These are phyloP conservation scores for Rhinichthys osculus DNA, from an alignment of 2,797 vertebrate genomes.

Conservation along the genomic window DNA sequence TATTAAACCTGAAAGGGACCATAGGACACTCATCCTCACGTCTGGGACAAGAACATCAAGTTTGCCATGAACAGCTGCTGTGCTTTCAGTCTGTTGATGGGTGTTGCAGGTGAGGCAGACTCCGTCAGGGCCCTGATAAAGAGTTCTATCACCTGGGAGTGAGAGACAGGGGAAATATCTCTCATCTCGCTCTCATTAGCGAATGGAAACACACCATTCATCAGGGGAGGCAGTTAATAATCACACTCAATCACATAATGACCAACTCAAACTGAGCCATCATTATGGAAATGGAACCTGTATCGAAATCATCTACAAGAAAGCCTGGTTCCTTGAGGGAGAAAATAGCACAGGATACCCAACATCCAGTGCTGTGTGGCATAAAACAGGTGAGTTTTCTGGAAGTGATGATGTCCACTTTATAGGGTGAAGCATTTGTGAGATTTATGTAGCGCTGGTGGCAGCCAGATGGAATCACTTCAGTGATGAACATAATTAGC, in stretches of 20 bases:
- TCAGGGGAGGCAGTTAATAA: slow-evolving; percentile 75
- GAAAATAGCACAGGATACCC: slow-evolving; percentile 30
- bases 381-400: slow-evolving; percentile 51
- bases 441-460: slow-evolving; percentile 52
- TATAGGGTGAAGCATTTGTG: slow-evolving; percentile 33
- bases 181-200: slow-evolving; percentile 76
- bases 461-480: slow-evolving; percentile 44
- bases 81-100: slow-evolving; percentile 38
- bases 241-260: slow-evolving; percentile 75
- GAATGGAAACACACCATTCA: slow-evolving; percentile 77
- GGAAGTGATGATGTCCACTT: slow-evolving; percentile 52
- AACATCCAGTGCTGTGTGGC: slow-evolving; percentile 3
- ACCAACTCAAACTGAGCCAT: slow-evolving; percentile 62
- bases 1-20: slow-evolving; percentile 39
- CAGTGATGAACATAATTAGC: slow-evolving; percentile 50
- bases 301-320: slow-evolving; percentile 62
- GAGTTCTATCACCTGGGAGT: slow-evolving; percentile 61
- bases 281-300: slow-evolving; percentile 67
- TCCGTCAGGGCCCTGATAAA: slow-evolving; percentile 56
- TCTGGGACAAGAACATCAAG: slow-evolving; percentile 32
- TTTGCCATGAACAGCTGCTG: slow-evolving; percentile 36
- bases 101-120: slow-evolving; percentile 45
- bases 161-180: slow-evolving; percentile 55
- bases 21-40: slow-evolving; percentile 10
- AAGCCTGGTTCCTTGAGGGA: slow-evolving; percentile 48